Conservation (phyloP, 2,888 invertebrate genomes). For the Hirudinaria manillensis region DNA sequence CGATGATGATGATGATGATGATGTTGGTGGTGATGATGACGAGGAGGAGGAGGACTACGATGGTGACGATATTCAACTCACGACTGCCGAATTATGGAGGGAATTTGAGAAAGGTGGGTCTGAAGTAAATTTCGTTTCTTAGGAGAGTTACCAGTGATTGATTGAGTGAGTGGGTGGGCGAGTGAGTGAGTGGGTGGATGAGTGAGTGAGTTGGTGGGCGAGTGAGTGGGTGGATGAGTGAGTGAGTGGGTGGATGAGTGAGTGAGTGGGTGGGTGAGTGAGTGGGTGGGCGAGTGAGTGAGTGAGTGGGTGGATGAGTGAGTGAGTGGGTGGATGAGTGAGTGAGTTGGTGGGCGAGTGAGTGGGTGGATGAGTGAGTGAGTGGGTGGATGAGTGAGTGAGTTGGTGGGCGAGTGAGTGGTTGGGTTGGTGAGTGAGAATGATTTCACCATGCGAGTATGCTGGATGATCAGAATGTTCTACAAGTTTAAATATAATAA, state of each 20-base stretch:
- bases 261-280: neutral
- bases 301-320: too few relatives aligned
- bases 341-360: neutral
- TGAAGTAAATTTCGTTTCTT: too few relatives aligned
- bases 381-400: neutral
- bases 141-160: too few relatives aligned
- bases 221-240: neutral
- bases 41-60: too few relatives aligned
- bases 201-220: neutral
- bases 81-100: too few relatives aligned
- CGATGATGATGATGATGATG: constrained; percentile 12
- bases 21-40: neutral
- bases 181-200: neutral
- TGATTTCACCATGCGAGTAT: too few relatives aligned
- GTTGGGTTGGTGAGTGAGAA: neutral
- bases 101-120: too few relatives aligned
- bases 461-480: too few relatives aligned
- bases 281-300: neutral
- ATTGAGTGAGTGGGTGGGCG: neutral
- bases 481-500: too few relatives aligned
- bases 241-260: neutral
- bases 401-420: neutral
- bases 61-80: too few relatives aligned
- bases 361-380: neutral
- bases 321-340: neutral